Conservation (phyloP, 2,888 invertebrate species). For the Autographa gamma region DNA sequence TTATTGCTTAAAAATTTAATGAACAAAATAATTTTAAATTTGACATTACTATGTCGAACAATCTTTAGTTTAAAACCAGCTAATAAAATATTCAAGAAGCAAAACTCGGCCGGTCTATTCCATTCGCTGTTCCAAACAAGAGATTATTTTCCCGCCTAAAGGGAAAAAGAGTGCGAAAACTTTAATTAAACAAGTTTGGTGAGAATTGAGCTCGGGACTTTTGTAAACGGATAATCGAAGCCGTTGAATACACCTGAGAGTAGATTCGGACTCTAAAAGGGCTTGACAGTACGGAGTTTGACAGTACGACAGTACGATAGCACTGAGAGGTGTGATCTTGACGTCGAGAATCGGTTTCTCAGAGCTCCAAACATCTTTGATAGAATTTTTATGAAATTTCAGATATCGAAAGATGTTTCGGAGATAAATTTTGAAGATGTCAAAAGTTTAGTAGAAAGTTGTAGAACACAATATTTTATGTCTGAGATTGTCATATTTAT, state of each 20-base stretch:
- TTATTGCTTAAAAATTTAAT: no score
- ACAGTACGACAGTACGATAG: conserved; percentile 65
- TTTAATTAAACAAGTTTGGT: conserved; percentile 89
- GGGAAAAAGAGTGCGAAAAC: conserved; percentile 88
- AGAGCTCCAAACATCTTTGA: conserved; percentile 39
- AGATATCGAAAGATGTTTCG: conserved; percentile 30
- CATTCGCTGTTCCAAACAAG: conserved; percentile 72
- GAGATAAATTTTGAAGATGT: conserved; percentile 24
- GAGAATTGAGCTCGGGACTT: conserved; percentile 85
- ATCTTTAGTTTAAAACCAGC: not conserved
- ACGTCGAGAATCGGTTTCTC: conserved; percentile 50
- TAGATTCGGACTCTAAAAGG: conserved; percentile 67
- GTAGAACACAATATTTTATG: conserved; percentile 31
- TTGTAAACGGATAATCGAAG: conserved; percentile 87
- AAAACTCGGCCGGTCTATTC: conserved; percentile 54
- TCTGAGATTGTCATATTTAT: not conserved
- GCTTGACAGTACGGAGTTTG: conserved; percentile 68
- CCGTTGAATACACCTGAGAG: conserved; percentile 83
- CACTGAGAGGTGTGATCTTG: conserved; percentile 51
- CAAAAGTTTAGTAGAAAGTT: conserved; percentile 29
- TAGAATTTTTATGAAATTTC: conserved; percentile 53
- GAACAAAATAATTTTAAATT: no score
- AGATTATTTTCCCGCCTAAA: conserved; percentile 86
- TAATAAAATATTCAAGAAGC: not conserved
- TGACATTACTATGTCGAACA: no score